These are phyloP conservation scores for Porites evermanni DNA, from an alignment of 92 coral and sea anemone species.

Conservation along the genomic window DNA sequence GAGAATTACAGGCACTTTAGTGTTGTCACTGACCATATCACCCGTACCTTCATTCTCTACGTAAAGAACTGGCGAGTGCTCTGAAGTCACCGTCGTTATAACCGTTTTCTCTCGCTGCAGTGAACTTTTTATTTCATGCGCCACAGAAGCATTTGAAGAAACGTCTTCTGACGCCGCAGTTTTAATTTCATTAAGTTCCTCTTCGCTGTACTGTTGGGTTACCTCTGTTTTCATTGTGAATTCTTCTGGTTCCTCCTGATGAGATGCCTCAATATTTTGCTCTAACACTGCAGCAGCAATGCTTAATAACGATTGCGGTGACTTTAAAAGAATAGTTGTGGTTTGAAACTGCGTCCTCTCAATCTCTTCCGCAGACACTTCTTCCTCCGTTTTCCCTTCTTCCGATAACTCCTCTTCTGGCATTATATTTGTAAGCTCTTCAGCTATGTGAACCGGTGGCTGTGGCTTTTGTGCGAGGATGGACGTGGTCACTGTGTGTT, in stretches of 20 bases:
- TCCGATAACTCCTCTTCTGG: conserved; percentile 45
- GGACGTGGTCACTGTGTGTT: conserved; percentile 17
- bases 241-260: conserved; percentile 36
- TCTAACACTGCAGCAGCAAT: conserved; percentile 71
- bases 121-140: conserved; percentile 48
- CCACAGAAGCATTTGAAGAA: not conserved
- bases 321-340: conserved; percentile 34
- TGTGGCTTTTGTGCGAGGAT: not conserved
- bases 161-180: not conserved
- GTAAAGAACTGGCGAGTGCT: not conserved
- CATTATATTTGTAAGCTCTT: conserved; percentile 35
- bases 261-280: conserved; percentile 52
- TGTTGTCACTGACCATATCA: not conserved
- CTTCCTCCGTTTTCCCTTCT: conserved; percentile 34
- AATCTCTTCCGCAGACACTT: conserved; percentile 49
- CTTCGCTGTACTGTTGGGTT: conserved; percentile 30
- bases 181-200: not conserved
- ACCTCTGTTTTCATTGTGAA: not conserved
- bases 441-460: conserved; percentile 33
- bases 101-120: not conserved
- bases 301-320: conserved; percentile 64
- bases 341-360: conserved; percentile 20
- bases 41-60: conserved; percentile 8
- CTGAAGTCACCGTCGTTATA: not conserved
- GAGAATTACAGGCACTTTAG: conserved; percentile 25